These are phyloP conservation scores for Pandemis cinnamomeana DNA, from an alignment of 2,888 invertebrate genomes.

Conservation along the genomic window DNA sequence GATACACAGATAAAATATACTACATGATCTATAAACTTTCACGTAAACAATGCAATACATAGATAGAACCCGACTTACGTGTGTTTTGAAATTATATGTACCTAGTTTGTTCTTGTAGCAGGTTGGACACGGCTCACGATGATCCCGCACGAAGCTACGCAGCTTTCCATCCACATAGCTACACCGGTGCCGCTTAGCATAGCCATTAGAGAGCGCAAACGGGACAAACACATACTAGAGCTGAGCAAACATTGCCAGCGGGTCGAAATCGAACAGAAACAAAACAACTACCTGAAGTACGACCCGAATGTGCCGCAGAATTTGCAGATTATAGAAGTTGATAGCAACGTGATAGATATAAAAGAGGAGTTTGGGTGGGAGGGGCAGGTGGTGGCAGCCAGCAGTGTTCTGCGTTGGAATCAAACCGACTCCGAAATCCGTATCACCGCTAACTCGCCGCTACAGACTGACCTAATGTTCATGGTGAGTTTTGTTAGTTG, in stretches of 20 bases:
- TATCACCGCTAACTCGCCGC: conserved; percentile 66
- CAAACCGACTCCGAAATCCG: conserved; percentile 69
- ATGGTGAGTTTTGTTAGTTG: conserved; percentile 62
- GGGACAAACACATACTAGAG: conserved; percentile 70
- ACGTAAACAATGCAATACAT: too few species aligned
- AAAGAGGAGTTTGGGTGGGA: conserved; percentile 68
- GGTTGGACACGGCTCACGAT: conserved; percentile 75
- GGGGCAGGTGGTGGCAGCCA: conserved; percentile 71
- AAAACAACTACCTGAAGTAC: conserved; percentile 74
- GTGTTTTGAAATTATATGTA: neutral
- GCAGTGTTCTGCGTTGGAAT: conserved; percentile 68
- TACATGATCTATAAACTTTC: too few species aligned
- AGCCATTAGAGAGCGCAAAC: conserved; percentile 69
- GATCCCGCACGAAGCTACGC: conserved; percentile 73
- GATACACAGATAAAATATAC: too few species aligned
- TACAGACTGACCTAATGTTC: conserved; percentile 75
- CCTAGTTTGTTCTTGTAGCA: conserved; percentile 42
- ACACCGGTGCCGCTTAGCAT: conserved; percentile 69
- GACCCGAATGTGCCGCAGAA: conserved; percentile 77
- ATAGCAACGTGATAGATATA: conserved; percentile 74
- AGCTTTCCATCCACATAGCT: conserved; percentile 68
- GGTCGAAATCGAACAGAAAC: conserved; percentile 62
- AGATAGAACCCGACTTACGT: too few species aligned
- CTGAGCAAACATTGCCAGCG: conserved; percentile 67
- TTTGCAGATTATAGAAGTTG: conserved; percentile 75